Evolutionary conservation across 1,140 invertebrate genomes (phyloP), one percentile per base, ranked within the genome.

Genomic region (Wasmannia auropunctata): DNA sequence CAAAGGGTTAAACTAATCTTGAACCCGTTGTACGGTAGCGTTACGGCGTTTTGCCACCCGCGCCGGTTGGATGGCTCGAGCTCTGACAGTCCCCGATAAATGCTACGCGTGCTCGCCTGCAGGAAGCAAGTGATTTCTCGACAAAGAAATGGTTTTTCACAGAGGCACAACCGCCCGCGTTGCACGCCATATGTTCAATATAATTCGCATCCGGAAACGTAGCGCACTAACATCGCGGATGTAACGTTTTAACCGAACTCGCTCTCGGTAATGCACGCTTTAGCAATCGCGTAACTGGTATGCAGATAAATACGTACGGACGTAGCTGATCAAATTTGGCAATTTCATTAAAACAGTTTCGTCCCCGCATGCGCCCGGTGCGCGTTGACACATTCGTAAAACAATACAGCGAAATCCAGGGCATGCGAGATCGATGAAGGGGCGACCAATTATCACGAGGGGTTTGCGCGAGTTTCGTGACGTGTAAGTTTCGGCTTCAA

Each of bases 1-100:
- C 63, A 80, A 80, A 80, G 62, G 46, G 49, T 56, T 69, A 40
- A 80, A 56, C 22, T 80, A 69, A 80, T 80, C 77, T 69, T 56
- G 46, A 56, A 56, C 37, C 63, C 49, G 74, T 37, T 62, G 70
- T 37, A 34, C 16, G 49, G 22, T 34, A 22, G 34, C 31, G 40
- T 80, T 67, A 80, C 22, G 40, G 63, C 31, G 16, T 69, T 51
- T 31, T 34, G 43, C 22, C 31, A n/a, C n/a, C n/a, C n/a, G n/a
- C n/a, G 22, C 22, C 10, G 46, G 6, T 56, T 80, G 43, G 16
- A 14, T 28, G 34, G 22, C 22, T 37, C 31, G 31, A 67, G 63
- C 63, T n/a, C n/a, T 40, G 34, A n/a, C 63, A 40, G 63, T 80
- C 46, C 1, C 37, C 25, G 51, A n/a, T 83, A 74, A 83, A 72